A percentile compares a stretch with the other conserved stretches of the same genome.
Conservation (phyloP, 2,797 vertebrate species). For the Pristis pectinata region DNA sequence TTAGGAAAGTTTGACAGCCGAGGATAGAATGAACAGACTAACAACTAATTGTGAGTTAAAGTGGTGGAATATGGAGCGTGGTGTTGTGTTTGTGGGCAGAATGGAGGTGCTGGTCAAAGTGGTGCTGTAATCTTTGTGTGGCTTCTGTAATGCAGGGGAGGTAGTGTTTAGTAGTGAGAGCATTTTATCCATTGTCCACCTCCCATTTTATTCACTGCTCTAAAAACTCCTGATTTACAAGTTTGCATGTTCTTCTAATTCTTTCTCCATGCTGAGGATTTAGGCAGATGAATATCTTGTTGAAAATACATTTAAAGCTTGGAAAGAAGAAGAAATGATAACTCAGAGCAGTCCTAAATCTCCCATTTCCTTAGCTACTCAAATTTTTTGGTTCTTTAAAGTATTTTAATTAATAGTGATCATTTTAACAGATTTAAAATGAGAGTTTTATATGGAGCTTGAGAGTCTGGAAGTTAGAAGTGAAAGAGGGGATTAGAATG, state of each 20-base stretch:
- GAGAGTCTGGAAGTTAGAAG: neutral
- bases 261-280: neutral
- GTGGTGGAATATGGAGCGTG: neutral
- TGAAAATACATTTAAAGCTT: neutral
- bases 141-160: too few species aligned
- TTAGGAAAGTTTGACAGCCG: neutral
- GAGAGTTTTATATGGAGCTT: neutral
- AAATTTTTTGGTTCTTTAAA: too few species aligned
- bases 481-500: neutral
- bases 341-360: neutral
- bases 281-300: neutral
- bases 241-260: neutral
- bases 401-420: neutral
- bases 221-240: neutral
- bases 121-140: neutral
- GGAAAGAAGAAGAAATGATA: neutral
- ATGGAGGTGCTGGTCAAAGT: neutral
- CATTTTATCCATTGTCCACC: neutral
- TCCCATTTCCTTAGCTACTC: too few species aligned
- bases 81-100: neutral
- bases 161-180: neutral
- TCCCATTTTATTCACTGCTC: neutral
- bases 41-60: neutral
- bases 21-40: neutral
- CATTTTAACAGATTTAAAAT: neutral